Base-by-base conservation (phyloP, 1,140 invertebrate species). In the Drosophila nikananu region DNA sequence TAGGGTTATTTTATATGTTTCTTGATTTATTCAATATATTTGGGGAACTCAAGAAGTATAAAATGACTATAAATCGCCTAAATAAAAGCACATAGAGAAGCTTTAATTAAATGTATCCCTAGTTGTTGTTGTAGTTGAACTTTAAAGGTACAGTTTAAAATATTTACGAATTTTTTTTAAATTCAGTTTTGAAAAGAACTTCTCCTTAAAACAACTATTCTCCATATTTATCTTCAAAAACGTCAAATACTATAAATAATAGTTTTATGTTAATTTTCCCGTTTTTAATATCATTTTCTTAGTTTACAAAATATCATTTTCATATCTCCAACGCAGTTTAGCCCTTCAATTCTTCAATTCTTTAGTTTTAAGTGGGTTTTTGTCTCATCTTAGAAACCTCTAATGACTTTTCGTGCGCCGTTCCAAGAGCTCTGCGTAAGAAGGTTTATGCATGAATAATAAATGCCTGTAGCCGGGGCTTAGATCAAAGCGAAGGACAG, bases 341-440 rank as follows among this genome's bases (percentile, higher is more conserved):
- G 52, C 15, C 17, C 15, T 2, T 30, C 30, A 27, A 27, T 39
- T 57, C n/a, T 23, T 35, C 32, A 37, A 35, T 39, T 57, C 27
- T 37, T 48, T 15, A 64, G 27, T 55, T 62, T 30, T 46, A 48
- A 46, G 49, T 41, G 7, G 23, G 19, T 51, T 51, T 51, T 65
- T 57, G 32, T n/a, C 25, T 66, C 21, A 19, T 6, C 30, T 41
- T 77, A 9, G 2, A 30, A 39, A 41, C 66, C 39, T n/a, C 19
- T 72, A 62, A 70, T 57, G 54, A 21, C 32, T 27, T 83, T 84
- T 64, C 77, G 51, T 39, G 44, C 73, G 74, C 17, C 83, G 65
- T 3, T 87, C 83, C 27, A 75, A n/a, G 35, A 89, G 77, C 74
- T 87, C 83, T 87, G 83, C 55, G 84, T 83, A 58, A 72, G 58